Evolutionary conservation across 2,797 vertebrate species (phyloP), one percentile per base, ranked within the genome.

Genomic region (Parambassis ranga): DNA sequence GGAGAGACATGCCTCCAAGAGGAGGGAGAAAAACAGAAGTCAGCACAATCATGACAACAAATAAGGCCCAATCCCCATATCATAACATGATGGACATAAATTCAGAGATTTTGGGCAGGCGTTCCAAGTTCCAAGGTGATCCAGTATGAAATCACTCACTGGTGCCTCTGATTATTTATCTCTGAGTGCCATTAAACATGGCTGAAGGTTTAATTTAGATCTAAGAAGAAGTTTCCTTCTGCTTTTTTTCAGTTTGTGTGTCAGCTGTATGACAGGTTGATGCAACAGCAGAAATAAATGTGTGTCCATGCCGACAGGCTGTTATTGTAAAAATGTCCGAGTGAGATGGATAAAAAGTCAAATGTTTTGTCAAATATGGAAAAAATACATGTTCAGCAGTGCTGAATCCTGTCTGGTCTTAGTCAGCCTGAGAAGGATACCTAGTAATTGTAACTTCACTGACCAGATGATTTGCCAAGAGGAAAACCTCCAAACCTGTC

Each of bases 401-500:
- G 28, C 24, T 10, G 0, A 46, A 19, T 38, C 15, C 10, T 15
- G 10, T 26, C 15, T 31, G 3, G 16, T 19, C 7, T 4, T 7
- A 26, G 14, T 26, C 8, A 16, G 14, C 7, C 18, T 26, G 1
- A 30, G 16, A 11, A 15, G 4, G 10, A 2, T 7, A 35, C 22
- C 3, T 15, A 3, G 3, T 23, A 49, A 33, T 51, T 30, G 13
- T 49, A 48, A 43, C 27, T 7, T 26, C 10, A 14, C 11, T 19
- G 35, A 49, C 33, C 39, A 33, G 31, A 36, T 68, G 33, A 58
- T 74, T 37, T 11, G 55, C 38, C 41, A 50, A 23, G 38, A 18
- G 46, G 41, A 19, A 60, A 33, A 23, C 57, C 75, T 67, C 10
- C 10, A 50, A 64, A 65, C 69, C 69, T 66, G 59, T 46, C 64